phyloP scores from a whole-genome alignment of 1,140 invertebrate species.

The Ladona fulva region DNA sequence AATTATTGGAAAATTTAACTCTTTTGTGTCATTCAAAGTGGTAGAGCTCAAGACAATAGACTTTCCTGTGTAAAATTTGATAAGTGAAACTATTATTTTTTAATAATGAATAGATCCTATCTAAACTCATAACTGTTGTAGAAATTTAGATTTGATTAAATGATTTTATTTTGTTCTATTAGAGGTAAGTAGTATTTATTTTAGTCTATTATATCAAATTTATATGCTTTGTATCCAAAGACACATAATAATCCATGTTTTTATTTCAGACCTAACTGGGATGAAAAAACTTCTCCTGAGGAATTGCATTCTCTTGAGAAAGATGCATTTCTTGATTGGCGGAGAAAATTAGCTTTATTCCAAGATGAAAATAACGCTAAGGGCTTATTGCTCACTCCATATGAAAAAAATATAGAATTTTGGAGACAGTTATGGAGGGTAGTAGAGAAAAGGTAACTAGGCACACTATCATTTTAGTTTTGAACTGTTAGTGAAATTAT shows the following conservation, averaged over 20 bases:
- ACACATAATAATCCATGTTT: slow-evolving; percentile 13
- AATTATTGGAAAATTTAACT: too few species aligned
- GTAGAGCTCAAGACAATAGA: too few species aligned
- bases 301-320: slow-evolving; percentile 69
- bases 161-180: neutral
- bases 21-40: too few species aligned
- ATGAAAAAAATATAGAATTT: slow-evolving; percentile 96
- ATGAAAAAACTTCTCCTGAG: slow-evolving; percentile 57
- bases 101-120: too few species aligned
- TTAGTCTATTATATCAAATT: too few species aligned
- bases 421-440: slow-evolving; percentile 99
- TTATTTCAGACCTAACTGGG: slow-evolving; percentile 68
- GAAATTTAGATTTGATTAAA: neutral
- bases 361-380: slow-evolving; percentile 57
- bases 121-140: too few species aligned
- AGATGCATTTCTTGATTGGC: slow-evolving; percentile 80
- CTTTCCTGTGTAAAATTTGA: too few species aligned
- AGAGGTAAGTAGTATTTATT: too few species aligned
- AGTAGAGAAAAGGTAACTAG: slow-evolving; percentile 74
- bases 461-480: too few species aligned
- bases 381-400: slow-evolving; percentile 82
- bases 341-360: slow-evolving; percentile 63
- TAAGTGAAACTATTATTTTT: too few species aligned
- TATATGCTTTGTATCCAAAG: too few species aligned
- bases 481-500: too few species aligned